A percentile compares a stretch with the other conserved stretches of the same genome.
These are phyloP conservation scores for Eleutherodactylus coqui DNA, from an alignment of 2,797 vertebrate genomes.

Conservation along the genomic window DNA sequence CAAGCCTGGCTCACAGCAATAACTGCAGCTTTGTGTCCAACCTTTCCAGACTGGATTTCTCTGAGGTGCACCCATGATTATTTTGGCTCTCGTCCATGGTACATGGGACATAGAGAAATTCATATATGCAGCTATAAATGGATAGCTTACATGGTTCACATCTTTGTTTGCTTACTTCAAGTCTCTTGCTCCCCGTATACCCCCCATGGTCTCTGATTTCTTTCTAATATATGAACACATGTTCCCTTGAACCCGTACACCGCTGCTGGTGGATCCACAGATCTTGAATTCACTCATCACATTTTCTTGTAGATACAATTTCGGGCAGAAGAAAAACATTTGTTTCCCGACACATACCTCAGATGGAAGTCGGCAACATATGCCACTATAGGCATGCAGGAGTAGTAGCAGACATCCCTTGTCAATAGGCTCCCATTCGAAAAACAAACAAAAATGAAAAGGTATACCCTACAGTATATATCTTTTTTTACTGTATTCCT, in stretches of 20 bases:
- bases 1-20: constrained; percentile 66
- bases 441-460: too few relatives aligned
- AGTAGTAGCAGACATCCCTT: too few relatives aligned
- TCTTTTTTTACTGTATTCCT: too few relatives aligned
- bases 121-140: constrained; percentile 60
- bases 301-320: background rate
- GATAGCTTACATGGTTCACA: constrained; percentile 57
- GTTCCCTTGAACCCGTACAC: constrained; percentile 40
- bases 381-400: too few relatives aligned
- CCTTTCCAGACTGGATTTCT: constrained; percentile 75
- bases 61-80: constrained; percentile 71
- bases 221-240: constrained; percentile 37
- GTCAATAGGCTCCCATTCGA: too few relatives aligned
- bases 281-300: background rate
- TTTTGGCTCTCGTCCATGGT: constrained; percentile 71
- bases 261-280: constrained; percentile 7
- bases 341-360: too few relatives aligned
- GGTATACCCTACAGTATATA: too few relatives aligned
- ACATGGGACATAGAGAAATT: constrained; percentile 66
- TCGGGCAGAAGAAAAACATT: background rate
- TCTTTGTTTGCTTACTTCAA: constrained; percentile 50
- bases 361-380: too few relatives aligned
- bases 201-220: constrained; percentile 37
- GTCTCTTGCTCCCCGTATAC: constrained; percentile 36
- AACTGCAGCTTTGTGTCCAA: constrained; percentile 72